phyloP scores from a whole-genome alignment of 2,888 invertebrate genomes.

The Limenitis arthemis region DNA sequence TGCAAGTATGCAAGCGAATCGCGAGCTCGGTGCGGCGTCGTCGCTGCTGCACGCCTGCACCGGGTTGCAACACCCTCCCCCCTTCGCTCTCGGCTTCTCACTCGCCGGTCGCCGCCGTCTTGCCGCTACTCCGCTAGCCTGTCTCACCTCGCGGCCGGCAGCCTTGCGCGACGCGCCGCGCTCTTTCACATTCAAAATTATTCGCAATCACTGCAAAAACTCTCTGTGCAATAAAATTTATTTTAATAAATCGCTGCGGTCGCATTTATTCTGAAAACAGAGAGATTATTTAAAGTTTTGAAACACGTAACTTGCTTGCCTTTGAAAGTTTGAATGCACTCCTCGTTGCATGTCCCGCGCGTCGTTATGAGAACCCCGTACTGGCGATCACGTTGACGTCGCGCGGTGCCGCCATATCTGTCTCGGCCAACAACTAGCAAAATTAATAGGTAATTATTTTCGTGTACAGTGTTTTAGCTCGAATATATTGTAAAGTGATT shows the following conservation, averaged over 20 bases:
- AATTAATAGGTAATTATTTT: constrained; percentile 74
- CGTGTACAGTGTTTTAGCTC: constrained; percentile 59
- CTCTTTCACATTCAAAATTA: constrained; percentile 72
- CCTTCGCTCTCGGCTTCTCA: constrained; percentile 69
- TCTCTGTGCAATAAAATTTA: constrained; percentile 69
- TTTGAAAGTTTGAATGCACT: constrained; percentile 71
- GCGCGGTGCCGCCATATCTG: constrained; percentile 79
- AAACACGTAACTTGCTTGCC: constrained; percentile 56
- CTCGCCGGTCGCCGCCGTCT: constrained; percentile 37
- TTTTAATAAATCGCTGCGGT: constrained; percentile 51
- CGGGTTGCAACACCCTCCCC: constrained; percentile 72
- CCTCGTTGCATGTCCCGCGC: constrained; percentile 80
- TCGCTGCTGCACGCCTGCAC: constrained; percentile 72
- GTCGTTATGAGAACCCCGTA: constrained; percentile 84
- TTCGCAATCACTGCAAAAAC: constrained; percentile 71
- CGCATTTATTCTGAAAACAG: constrained; percentile 53
- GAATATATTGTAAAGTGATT: constrained; percentile 50
- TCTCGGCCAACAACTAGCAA: constrained; percentile 74
- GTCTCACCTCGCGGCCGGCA: constrained; percentile 73
- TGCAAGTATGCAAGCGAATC: constrained; percentile 72
- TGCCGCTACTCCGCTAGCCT: constrained; percentile 70
- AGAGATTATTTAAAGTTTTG: constrained; percentile 52
- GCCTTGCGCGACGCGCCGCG: constrained; percentile 73
- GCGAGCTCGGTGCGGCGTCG: constrained; percentile 69
- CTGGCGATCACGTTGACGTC: constrained; percentile 79